phyloP scores from a whole-genome alignment of 2,113 vertebrate species.

The Oreamnos americanus region DNA sequence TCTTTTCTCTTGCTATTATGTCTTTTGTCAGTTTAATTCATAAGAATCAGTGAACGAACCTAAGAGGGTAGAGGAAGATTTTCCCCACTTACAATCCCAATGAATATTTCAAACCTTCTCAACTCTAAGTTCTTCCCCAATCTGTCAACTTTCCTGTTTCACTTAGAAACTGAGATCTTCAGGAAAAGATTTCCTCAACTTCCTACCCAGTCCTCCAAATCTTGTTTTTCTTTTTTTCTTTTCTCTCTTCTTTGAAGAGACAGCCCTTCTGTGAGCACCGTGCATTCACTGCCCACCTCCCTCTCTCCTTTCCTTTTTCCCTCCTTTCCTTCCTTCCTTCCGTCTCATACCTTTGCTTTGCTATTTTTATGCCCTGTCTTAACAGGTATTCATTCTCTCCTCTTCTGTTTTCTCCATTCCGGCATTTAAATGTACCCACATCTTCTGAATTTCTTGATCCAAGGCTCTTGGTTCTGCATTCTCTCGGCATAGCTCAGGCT shows the following conservation, averaged over 20 bases:
- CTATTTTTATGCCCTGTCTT: neutral
- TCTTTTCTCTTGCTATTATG: neutral
- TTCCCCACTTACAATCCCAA: neutral
- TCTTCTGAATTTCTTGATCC: neutral
- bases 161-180: neutral
- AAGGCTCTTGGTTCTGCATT: neutral
- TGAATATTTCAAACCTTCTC: neutral
- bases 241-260: neutral
- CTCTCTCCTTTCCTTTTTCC: no score
- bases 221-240: no score
- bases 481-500: neutral
- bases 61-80: neutral
- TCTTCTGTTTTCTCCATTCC: neutral
- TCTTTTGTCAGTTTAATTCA: neutral
- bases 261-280: rapidly evolving
- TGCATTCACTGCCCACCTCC: rapidly evolving
- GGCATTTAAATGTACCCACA: neutral
- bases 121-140: neutral
- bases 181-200: neutral
- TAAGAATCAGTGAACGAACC: neutral
- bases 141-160: neutral
- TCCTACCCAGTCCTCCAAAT: neutral
- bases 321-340: neutral
- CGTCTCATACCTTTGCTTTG: neutral
- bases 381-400: neutral